Evolutionary conservation across 2,888 invertebrate genomes (phyloP).

Genomic region (Rhingia campestris): DNA sequence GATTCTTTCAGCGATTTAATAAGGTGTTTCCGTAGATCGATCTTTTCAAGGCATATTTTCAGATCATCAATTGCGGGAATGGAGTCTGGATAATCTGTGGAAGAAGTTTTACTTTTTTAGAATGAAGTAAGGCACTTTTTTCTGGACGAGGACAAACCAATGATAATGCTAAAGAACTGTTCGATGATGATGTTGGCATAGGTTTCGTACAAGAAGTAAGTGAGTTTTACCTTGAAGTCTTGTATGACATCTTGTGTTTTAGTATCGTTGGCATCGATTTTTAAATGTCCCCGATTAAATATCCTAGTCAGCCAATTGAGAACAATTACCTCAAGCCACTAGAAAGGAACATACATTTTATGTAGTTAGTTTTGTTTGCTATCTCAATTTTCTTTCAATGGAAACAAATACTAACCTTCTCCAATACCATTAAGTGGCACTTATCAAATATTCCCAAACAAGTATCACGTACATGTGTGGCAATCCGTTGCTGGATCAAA

Average conservation of each 20-base stretch:
- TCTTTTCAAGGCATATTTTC: constrained; percentile 92
- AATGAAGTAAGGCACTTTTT: too few relatives aligned
- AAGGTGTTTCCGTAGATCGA: constrained; percentile 90
- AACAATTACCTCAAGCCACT: constrained; percentile 94
- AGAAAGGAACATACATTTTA: constrained; percentile 73
- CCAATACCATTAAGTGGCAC: constrained; percentile 89
- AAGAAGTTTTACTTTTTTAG: not conserved
- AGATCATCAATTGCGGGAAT: constrained; percentile 96
- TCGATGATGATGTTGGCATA: constrained; percentile 94
- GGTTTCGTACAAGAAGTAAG: constrained; percentile 92
- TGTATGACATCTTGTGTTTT: constrained; percentile 85
- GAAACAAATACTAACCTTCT: constrained; percentile 84
- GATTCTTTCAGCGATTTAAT: constrained; percentile 91
- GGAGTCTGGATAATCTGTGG: constrained; percentile 95
- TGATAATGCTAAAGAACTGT: constrained; percentile 97
- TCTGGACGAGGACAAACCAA: constrained; percentile 84
- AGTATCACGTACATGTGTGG: constrained; percentile 91
- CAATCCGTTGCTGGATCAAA: constrained; percentile 92
- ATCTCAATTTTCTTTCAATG: too few relatives aligned
- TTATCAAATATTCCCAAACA: constrained; percentile 94
- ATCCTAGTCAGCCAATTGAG: constrained; percentile 93
- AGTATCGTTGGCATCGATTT: constrained; percentile 84
- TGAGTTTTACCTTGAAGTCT: constrained; percentile 89
- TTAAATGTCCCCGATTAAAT: constrained; percentile 87
- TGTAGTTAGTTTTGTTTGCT: too few relatives aligned